phyloP scores from a whole-genome alignment of 1,140 invertebrate genomes.

The Hylaeus volcanicus region DNA sequence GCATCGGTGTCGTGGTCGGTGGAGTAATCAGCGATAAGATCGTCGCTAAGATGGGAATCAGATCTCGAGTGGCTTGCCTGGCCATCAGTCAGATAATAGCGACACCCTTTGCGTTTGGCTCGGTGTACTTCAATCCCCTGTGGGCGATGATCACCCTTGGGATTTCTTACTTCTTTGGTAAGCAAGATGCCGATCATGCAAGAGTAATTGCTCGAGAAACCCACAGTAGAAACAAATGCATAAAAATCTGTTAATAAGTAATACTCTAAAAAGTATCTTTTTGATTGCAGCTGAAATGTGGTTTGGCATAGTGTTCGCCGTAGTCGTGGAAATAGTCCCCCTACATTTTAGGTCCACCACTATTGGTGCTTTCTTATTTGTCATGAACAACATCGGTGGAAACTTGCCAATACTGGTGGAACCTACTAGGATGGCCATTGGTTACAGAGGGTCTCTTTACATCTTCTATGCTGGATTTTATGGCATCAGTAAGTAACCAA shows the following conservation, averaged over 20 bases:
- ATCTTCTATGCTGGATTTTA: constrained; percentile 94
- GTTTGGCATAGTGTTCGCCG: constrained; percentile 94
- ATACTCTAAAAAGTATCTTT: not conserved
- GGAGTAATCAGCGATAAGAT: constrained; percentile 94
- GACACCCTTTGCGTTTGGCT: constrained; percentile 93
- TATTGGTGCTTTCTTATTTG: constrained; percentile 92
- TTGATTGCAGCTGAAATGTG: constrained; percentile 91
- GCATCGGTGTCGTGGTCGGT: constrained; percentile 92
- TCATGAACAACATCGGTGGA: constrained; percentile 97
- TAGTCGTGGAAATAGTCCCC: constrained; percentile 93
- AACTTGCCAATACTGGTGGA: constrained; percentile 93
- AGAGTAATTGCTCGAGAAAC: no score
- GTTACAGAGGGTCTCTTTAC: constrained; percentile 90
- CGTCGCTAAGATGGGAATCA: constrained; percentile 92
- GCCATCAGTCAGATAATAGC: constrained; percentile 92
- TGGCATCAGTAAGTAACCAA: constrained; percentile 86
- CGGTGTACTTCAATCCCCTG: constrained; percentile 90
- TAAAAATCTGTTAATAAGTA: no score
- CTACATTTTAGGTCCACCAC: constrained; percentile 89
- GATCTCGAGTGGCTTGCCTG: constrained; percentile 91
- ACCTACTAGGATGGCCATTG: constrained; percentile 88
- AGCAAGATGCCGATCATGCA: constrained; percentile 52
- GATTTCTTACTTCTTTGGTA: constrained; percentile 92
- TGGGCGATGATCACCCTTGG: constrained; percentile 93
- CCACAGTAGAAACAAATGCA: no score